Evolutionary conservation across 1,140 invertebrate genomes (phyloP).

Genomic region (Maniola jurtina): DNA sequence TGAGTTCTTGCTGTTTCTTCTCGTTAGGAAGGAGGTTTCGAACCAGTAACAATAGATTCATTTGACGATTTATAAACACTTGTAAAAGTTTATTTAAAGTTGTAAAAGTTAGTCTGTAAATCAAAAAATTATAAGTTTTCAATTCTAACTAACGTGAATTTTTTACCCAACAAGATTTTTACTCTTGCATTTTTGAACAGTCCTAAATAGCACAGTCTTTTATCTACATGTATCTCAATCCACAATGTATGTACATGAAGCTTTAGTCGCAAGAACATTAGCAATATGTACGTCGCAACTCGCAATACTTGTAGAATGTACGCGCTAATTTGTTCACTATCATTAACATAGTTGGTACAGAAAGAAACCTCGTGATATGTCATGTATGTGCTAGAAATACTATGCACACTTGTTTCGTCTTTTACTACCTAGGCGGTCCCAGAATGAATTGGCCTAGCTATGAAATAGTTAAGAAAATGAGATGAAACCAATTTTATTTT

Average conservation of each 20-base stretch:
- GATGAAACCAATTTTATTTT: no score
- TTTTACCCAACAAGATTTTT: not conserved
- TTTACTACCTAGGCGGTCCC: no score
- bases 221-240: not conserved
- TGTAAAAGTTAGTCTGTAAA: no score
- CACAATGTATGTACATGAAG: slow-evolving; percentile 7
- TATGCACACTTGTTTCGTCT: slow-evolving; percentile 1
- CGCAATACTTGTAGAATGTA: slow-evolving; percentile 2
- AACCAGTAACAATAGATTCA: no score
- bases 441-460: no score
- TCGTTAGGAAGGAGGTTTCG: no score
- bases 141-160: not conserved
- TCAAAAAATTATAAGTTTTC: not conserved
- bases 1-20: no score
- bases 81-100: no score
- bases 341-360: slow-evolving; percentile 5
- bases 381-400: slow-evolving; percentile 10
- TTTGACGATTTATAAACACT: no score
- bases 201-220: not conserved
- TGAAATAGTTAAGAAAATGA: no score
- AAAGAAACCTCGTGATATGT: slow-evolving; percentile 11
- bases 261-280: not conserved
- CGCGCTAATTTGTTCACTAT: slow-evolving; percentile 14
- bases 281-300: not conserved
- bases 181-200: slow-evolving; percentile 15